Evolutionary conservation across 2,113 vertebrate genomes (phyloP), one percentile per base, ranked within the genome.

Genomic region (Zingel zingel): DNA sequence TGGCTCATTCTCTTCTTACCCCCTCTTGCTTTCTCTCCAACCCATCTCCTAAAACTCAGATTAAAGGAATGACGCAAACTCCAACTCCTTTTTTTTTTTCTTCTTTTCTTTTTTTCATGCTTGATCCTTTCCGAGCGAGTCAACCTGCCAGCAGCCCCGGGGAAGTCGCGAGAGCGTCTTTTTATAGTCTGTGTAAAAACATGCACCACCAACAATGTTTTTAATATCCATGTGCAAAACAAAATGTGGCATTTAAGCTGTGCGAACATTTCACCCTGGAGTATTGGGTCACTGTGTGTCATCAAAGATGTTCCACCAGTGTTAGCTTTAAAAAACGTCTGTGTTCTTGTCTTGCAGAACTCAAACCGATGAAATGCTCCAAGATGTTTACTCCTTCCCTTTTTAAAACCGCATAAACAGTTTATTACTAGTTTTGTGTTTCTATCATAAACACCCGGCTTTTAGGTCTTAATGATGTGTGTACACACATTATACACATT

Each of bases 31-130:
- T 66, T 58, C 65, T 63, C 78, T 81, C 33, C 74, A 66, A 50
- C 33, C 62, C 47, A 33, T 53, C 69, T 74, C 66, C 74, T 67
- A 71, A 87, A 76, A 79, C 67, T 81, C 77, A 82, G 79, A 88
- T 84, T 88, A 85, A 89, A 92, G 83, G 66, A 81, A 86, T 88
- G 89, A 92, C 85, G 89, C 78, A 92, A 87, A 82, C 81, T 76
- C 87, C 70, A 14, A 71, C 74, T 85, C 67, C n/a, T n/a, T 74
- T 64, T 87, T 79, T 83, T 74, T 64, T 87, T 82, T 83, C 1
- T 27, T 2, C 9, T 39, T 0, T 7, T 39, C 0, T 39, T 39
- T 43, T 11, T 43, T 11, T 43, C 69, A 25, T 73, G 71, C 67
- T 82, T 82, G 74, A 89, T 91, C 73, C 76, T 81, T 58, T 78